Conservation (phyloP, 2,888 invertebrate species). For the Flexamia atlantica region DNA sequence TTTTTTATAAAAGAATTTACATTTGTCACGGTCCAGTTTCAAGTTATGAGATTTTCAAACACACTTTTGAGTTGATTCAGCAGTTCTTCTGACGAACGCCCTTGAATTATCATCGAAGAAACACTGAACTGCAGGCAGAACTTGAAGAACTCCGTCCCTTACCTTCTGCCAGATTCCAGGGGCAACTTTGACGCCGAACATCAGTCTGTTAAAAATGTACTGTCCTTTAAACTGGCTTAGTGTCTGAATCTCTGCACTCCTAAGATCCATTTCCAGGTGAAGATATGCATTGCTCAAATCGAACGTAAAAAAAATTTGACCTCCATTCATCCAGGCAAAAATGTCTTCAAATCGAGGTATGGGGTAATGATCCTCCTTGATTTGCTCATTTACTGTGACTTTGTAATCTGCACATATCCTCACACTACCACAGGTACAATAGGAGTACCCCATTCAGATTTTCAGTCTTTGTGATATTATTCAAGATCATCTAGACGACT, state of each 20-base stretch:
- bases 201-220: conserved; percentile 53
- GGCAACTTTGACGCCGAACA: conserved; percentile 60
- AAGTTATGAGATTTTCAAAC: neutral
- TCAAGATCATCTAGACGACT: conserved; percentile 57
- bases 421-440: conserved; percentile 68
- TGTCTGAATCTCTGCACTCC: conserved; percentile 63
- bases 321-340: conserved; percentile 67
- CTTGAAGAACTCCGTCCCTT: conserved; percentile 71
- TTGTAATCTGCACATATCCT: conserved; percentile 71
- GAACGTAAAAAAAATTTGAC: conserved; percentile 67
- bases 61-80: neutral
- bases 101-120: conserved; percentile 59
- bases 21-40: conserved; percentile 31
- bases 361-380: conserved; percentile 70
- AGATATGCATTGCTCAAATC: conserved; percentile 68
- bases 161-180: conserved; percentile 38
- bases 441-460: conserved; percentile 69
- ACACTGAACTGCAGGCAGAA: conserved; percentile 68
- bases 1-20: conserved; percentile 59
- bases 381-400: conserved; percentile 68
- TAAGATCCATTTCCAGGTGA: conserved; percentile 67
- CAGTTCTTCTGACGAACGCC: neutral
- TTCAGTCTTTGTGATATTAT: conserved; percentile 64
- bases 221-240: conserved; percentile 64
- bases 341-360: conserved; percentile 69